phyloP scores from a whole-genome alignment of 2,888 invertebrate species.

The Alsophila aescularia region DNA sequence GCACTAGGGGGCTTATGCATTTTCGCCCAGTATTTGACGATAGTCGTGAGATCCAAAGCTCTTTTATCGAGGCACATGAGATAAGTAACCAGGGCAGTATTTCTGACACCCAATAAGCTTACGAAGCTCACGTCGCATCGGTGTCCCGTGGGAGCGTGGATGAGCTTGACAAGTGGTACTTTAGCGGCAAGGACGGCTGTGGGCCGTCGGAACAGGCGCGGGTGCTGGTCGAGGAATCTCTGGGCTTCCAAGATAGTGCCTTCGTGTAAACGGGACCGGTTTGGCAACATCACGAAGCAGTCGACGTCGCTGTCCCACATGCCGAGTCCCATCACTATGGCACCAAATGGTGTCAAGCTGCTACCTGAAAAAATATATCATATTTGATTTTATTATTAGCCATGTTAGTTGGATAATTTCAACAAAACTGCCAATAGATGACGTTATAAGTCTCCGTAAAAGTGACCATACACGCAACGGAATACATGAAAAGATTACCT shows the following conservation, averaged over 20 bases:
- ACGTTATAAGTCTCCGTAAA: too few relatives aligned
- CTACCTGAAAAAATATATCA: conserved; percentile 27
- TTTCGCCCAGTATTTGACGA: conserved; percentile 39
- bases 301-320: conserved; percentile 41
- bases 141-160: conserved; percentile 19
- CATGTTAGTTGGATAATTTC: too few relatives aligned
- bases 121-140: conserved; percentile 31
- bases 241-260: conserved; percentile 18
- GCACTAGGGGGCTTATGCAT: conserved; percentile 7
- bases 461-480: too few relatives aligned
- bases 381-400: too few relatives aligned
- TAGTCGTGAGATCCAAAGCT: conserved; percentile 17
- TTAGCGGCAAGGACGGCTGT: not conserved
- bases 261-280: not conserved
- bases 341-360: conserved; percentile 34
- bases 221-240: conserved; percentile 22
- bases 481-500: too few relatives aligned
- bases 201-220: conserved; percentile 21
- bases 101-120: not conserved
- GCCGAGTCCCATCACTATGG: conserved; percentile 38
- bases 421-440: too few relatives aligned
- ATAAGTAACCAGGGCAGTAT: conserved; percentile 29
- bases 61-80: conserved; percentile 32
- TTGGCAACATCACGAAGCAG: conserved; percentile 28
- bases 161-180: not conserved